phyloP scores from a whole-genome alignment of 1,140 invertebrate species.

The Agrilus planipennis region DNA sequence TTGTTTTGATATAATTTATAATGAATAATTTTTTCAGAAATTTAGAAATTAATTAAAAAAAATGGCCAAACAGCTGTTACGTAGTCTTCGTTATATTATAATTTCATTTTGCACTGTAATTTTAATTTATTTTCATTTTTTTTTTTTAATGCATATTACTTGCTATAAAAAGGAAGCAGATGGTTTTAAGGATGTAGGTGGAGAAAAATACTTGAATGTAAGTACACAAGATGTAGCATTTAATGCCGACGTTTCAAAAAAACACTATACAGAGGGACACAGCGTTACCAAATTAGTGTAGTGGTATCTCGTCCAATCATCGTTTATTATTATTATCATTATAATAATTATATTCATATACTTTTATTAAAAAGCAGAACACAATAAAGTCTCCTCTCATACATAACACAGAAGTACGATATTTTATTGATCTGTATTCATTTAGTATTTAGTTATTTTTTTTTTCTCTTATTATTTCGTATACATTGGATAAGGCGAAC shows the following conservation, averaged over 20 bases:
- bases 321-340: constrained; percentile 26
- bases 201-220: constrained; percentile 34
- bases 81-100: too few relatives aligned
- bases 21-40: too few relatives aligned
- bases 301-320: constrained; percentile 33
- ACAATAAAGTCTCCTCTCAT: constrained; percentile 35
- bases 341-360: constrained; percentile 26
- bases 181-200: too few relatives aligned
- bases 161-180: too few relatives aligned
- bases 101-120: too few relatives aligned
- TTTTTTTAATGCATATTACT: too few relatives aligned
- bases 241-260: constrained; percentile 52
- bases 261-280: constrained; percentile 50
- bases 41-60: too few relatives aligned
- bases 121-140: too few relatives aligned
- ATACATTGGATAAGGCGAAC: constrained; percentile 38
- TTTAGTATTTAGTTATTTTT: constrained; percentile 26
- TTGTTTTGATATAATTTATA: too few relatives aligned
- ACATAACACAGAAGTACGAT: constrained; percentile 37
- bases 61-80: too few relatives aligned
- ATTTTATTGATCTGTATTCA: constrained; percentile 35
- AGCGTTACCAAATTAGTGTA: constrained; percentile 34
- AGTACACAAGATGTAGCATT: constrained; percentile 52
- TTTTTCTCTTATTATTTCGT: constrained; percentile 24
- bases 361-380: constrained; percentile 36